Evolutionary conservation across 2,113 vertebrate species (phyloP).

Genomic region (Hymenochirus boettgeri): DNA sequence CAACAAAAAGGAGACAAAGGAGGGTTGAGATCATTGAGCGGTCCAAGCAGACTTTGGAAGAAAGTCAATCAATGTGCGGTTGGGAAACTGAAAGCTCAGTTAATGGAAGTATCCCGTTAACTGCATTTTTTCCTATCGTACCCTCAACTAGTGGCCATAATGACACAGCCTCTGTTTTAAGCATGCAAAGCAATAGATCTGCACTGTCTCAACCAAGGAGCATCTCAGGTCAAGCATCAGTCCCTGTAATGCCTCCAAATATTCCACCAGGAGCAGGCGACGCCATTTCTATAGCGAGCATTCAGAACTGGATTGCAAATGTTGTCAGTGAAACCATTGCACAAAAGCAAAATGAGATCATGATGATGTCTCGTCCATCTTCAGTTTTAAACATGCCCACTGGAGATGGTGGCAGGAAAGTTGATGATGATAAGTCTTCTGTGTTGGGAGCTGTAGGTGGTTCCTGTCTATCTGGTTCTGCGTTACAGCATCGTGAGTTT

Average conservation of each 20-base stretch:
- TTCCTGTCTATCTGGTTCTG: slow-evolving; percentile 53
- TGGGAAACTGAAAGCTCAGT: slow-evolving; percentile 76
- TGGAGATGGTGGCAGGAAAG: slow-evolving; percentile 47
- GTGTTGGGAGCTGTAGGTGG: slow-evolving; percentile 64
- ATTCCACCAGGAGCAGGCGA: slow-evolving; percentile 72
- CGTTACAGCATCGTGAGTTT: slow-evolving; percentile 46
- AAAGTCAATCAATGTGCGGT: slow-evolving; percentile 83
- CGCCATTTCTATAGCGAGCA: slow-evolving; percentile 79
- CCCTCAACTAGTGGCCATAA: slow-evolving; percentile 56
- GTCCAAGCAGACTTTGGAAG: slow-evolving; percentile 78
- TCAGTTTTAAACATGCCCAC: slow-evolving; percentile 60
- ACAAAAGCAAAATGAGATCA: slow-evolving; percentile 84
- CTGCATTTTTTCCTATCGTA: slow-evolving; percentile 72
- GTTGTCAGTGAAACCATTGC: slow-evolving; percentile 89
- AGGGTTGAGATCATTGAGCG: slow-evolving; percentile 83
- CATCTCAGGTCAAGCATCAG: background rate
- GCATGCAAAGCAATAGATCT: slow-evolving; percentile 67
- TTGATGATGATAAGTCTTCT: slow-evolving; percentile 74
- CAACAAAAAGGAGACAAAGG: slow-evolving; percentile 75
- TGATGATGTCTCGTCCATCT: slow-evolving; percentile 52
- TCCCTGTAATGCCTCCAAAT: slow-evolving; percentile 54
- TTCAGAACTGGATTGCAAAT: slow-evolving; percentile 91
- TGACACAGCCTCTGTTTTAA: slow-evolving; percentile 75
- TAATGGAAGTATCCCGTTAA: slow-evolving; percentile 75
- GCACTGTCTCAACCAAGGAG: slow-evolving; percentile 64